Evolutionary conservation across 2,113 vertebrate species (phyloP).

Genomic region (Colaptes auratus): DNA sequence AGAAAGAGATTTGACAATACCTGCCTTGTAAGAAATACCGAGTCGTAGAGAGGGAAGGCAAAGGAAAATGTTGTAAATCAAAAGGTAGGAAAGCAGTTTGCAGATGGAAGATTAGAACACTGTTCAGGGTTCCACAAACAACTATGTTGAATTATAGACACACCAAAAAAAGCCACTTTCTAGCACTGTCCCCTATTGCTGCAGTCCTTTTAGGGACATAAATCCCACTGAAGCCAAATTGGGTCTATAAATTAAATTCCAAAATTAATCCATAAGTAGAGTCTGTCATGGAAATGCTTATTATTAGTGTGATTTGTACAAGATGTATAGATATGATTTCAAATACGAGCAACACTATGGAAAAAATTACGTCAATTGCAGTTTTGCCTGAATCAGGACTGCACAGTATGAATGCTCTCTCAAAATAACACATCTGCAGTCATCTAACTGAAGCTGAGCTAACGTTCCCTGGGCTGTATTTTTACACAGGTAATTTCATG

Average conservation of each 20-base stretch:
- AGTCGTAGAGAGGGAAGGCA: neutral
- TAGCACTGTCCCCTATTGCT: neutral
- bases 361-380: slow-evolving; percentile 59
- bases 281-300: slow-evolving; percentile 43
- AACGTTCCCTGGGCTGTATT: slow-evolving; percentile 13
- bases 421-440: slow-evolving; percentile 68
- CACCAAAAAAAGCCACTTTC: slow-evolving; percentile 19
- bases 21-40: slow-evolving; percentile 47
- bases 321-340: slow-evolving; percentile 66
- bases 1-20: slow-evolving; percentile 64
- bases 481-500: slow-evolving; percentile 43
- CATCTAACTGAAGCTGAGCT: slow-evolving; percentile 43
- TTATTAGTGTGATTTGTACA: slow-evolving; percentile 58
- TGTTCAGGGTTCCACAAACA: slow-evolving; percentile 46
- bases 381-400: slow-evolving; percentile 55
- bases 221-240: slow-evolving; percentile 29
- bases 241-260: slow-evolving; percentile 44
- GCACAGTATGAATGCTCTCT: slow-evolving; percentile 43
- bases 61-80: slow-evolving; percentile 51
- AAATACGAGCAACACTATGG: slow-evolving; percentile 65
- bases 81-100: slow-evolving; percentile 11
- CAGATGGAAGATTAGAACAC: slow-evolving; percentile 45
- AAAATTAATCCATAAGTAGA: slow-evolving; percentile 64
- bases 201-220: slow-evolving; percentile 46
- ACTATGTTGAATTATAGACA: slow-evolving; percentile 38